A percentile compares a stretch with the other conserved stretches of the same genome.
Evolutionary conservation across 2,888 invertebrate genomes (phyloP).

Genomic region (Pammene fasciana): DNA sequence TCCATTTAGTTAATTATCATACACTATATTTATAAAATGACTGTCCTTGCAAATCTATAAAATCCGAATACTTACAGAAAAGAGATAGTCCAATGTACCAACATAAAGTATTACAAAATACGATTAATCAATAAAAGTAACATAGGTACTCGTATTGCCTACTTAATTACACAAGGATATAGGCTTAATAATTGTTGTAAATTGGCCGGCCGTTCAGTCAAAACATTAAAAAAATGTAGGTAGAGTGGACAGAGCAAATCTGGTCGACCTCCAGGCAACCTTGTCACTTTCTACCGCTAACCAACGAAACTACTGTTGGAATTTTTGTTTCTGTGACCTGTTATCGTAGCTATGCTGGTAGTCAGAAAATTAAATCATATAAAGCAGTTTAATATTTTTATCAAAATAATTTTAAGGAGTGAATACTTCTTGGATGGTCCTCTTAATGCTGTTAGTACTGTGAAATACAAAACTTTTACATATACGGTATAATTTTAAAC

Average conservation of each 20-base stretch:
- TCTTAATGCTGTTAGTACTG: too few species aligned
- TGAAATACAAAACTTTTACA: too few species aligned
- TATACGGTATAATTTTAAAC: too few species aligned
- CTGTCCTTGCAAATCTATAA: background rate
- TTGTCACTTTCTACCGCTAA: conserved; percentile 72
- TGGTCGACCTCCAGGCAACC: conserved; percentile 72
- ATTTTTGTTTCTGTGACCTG: conserved; percentile 24
- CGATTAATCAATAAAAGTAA: conserved; percentile 13
- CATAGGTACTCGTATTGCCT: background rate
- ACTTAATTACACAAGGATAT: conserved; percentile 30
- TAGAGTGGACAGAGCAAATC: conserved; percentile 56
- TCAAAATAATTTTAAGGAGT: too few species aligned
- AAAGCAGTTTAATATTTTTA: too few species aligned
- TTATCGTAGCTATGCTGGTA: background rate
- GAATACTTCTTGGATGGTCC: too few species aligned
- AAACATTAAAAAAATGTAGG: conserved; percentile 33
- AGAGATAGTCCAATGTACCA: background rate
- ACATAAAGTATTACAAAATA: conserved; percentile 5
- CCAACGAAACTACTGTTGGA: conserved; percentile 46
- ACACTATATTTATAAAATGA: background rate
- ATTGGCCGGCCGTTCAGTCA: conserved; percentile 16
- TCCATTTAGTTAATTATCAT: too few species aligned
- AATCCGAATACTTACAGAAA: background rate
- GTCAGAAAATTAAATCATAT: background rate
- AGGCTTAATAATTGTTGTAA: conserved; percentile 10